Evolutionary conservation across 2,888 invertebrate genomes (phyloP).

Genomic region (Lithophane semibrunnea): DNA sequence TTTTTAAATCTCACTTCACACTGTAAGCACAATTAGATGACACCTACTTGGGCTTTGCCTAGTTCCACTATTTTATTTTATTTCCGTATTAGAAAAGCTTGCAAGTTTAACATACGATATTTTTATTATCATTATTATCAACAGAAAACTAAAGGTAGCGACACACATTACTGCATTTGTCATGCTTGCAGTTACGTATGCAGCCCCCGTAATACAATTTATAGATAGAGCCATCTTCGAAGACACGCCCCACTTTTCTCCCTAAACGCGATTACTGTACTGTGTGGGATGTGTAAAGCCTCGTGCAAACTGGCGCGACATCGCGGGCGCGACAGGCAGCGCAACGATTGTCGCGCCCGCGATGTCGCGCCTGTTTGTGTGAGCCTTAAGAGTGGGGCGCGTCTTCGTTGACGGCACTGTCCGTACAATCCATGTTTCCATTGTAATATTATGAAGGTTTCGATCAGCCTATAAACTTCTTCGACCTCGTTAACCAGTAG

Average conservation of each 20-base stretch:
- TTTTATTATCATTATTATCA: neutral
- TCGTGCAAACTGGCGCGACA: too few species aligned
- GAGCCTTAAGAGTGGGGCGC: too few species aligned
- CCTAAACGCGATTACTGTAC: too few species aligned
- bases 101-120: neutral
- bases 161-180: neutral
- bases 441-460: neutral
- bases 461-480: neutral
- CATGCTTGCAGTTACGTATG: neutral
- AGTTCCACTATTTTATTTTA: constrained; percentile 1
- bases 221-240: too few species aligned
- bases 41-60: neutral
- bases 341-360: too few species aligned
- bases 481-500: neutral
- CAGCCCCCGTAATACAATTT: neutral
- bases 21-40: constrained; percentile 1
- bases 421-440: neutral
- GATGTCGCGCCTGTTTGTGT: too few species aligned
- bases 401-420: too few species aligned
- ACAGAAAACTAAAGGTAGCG: neutral
- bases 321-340: too few species aligned
- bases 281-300: too few species aligned
- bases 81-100: neutral
- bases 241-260: too few species aligned
- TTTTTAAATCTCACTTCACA: constrained; percentile 10